Percentiles rank a stretch among this genome's conserved stretches.
Conservation (phyloP, 2,113 vertebrate species). For the Centropus unirufus region DNA sequence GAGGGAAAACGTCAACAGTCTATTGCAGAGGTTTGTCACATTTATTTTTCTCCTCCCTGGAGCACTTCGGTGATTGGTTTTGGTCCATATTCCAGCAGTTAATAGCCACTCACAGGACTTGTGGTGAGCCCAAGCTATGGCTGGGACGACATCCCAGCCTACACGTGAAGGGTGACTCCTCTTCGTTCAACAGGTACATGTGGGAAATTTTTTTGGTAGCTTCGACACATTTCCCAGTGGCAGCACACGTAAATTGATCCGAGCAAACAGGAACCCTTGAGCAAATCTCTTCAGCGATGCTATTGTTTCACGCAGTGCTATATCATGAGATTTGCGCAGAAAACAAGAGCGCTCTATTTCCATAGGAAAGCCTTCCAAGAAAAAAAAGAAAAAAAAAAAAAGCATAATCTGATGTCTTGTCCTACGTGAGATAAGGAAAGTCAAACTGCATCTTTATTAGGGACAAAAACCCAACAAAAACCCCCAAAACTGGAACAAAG, state of each 20-base stretch:
- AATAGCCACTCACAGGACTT: neutral
- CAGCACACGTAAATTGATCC: neutral
- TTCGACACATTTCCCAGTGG: constrained; percentile 37
- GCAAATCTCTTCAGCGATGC: constrained; percentile 51
- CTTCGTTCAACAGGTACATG: neutral
- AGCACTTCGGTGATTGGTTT: constrained; percentile 57
- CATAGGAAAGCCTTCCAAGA: constrained; percentile 75
- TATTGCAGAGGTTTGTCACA: constrained; percentile 18
- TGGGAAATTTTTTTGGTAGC: constrained; percentile 34
- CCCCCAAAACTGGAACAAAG: constrained; percentile 64
- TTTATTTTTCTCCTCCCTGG: constrained; percentile 35
- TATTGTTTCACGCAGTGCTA: constrained; percentile 33
- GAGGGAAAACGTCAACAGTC: constrained; percentile 8
- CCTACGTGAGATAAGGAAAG: constrained; percentile 74
- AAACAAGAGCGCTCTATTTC: constrained; percentile 72
- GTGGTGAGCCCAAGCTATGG: neutral
- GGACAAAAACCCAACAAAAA: constrained; percentile 18
- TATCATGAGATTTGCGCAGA: constrained; percentile 65
- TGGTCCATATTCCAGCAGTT: constrained; percentile 12
- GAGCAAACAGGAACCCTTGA: constrained; percentile 44
- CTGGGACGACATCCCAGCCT: neutral
- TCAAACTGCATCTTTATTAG: constrained; percentile 77
- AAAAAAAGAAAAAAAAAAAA: neutral
- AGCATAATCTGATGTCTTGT: constrained; percentile 66
- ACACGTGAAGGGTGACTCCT: neutral